Evolutionary conservation across 2,797 vertebrate genomes (phyloP).

Genomic region (Phaenicophaeus curvirostris): DNA sequence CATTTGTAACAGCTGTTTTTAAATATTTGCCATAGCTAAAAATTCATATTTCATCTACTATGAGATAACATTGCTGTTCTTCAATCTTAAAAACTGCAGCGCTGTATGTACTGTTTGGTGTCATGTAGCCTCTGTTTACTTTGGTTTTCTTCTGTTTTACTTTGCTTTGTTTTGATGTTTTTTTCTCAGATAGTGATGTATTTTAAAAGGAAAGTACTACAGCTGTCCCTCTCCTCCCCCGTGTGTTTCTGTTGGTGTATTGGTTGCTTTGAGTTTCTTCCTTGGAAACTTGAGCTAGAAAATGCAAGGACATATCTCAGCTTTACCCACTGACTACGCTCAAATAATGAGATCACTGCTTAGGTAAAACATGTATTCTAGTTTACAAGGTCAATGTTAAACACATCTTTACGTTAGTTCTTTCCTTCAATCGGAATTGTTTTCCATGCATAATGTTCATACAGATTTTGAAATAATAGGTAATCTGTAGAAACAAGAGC

Average conservation of each 20-base stretch:
- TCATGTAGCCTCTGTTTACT: neutral
- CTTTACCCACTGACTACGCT: neutral
- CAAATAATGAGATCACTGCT: neutral
- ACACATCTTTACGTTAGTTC: neutral
- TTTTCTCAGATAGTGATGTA: neutral
- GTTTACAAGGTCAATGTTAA: neutral
- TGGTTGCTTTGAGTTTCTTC: neutral
- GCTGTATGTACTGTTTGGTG: neutral
- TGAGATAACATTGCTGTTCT: neutral
- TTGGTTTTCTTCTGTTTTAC: neutral
- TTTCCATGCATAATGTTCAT: neutral
- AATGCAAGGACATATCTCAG: neutral
- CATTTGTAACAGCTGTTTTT: neutral
- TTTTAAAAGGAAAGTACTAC: slow-evolving; percentile 34
- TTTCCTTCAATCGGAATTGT: neutral
- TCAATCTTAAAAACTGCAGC: neutral
- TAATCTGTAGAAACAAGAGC: neutral
- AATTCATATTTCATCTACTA: neutral
- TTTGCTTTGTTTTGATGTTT: neutral
- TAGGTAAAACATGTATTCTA: neutral
- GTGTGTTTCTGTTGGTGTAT: neutral
- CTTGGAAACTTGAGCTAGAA: slow-evolving; percentile 1
- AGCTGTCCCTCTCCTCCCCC: slow-evolving; percentile 36
- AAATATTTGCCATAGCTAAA: neutral
- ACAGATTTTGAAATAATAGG: neutral